Base-by-base conservation (phyloP, 2,888 invertebrate genomes). In the Cacoxenus indagator region DNA sequence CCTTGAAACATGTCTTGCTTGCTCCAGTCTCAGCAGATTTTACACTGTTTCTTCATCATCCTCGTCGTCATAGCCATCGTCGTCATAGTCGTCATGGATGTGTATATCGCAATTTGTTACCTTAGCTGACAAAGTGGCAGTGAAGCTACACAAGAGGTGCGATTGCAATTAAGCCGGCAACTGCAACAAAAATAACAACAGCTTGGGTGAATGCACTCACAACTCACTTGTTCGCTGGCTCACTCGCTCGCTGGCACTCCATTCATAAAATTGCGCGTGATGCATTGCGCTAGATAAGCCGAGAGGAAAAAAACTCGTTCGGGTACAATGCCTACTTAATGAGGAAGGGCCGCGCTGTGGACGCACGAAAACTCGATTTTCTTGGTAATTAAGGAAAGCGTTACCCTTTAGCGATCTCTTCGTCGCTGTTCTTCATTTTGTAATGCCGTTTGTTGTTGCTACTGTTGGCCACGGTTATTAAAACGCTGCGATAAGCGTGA, bases 61-160 rank as follows among this genome's bases (percentile, higher is more conserved):
- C n/a, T 48, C 31, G 1, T 22, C 31, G 19, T 19, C 29, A 17
- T 17, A 62, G 64, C 29, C 43, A 48, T 59, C 19, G 1, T 31
- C 61, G 61, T 46, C 27, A 26, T 67, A 19, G 22, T 45, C 31
- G 26, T 59, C 29, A n/a, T 77, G 71, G 70, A 69, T 67, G 79
- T 69, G n/a, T 71, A 75, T 70, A 80, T 75, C 72, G 78, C 81
- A 84, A 84, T 85, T 85, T 85, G 84, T 84, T 83, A 85, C 77
- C 83, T 81, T 78, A 81, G 70, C 84, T 85, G 84, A 84, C 85
- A 84, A 84, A 81, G 78, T 83, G 81, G 76, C 74, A 31, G 37
- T 67, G 78, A 67, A 75, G 73, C 66, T 73, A 51, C 43, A 31
- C 69, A 57, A 74, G 71, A 84, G 84, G 81, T 84, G 81, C 77